Evolutionary conservation across 1,140 invertebrate species (phyloP).

Genomic region (Polyergus mexicanus): DNA sequence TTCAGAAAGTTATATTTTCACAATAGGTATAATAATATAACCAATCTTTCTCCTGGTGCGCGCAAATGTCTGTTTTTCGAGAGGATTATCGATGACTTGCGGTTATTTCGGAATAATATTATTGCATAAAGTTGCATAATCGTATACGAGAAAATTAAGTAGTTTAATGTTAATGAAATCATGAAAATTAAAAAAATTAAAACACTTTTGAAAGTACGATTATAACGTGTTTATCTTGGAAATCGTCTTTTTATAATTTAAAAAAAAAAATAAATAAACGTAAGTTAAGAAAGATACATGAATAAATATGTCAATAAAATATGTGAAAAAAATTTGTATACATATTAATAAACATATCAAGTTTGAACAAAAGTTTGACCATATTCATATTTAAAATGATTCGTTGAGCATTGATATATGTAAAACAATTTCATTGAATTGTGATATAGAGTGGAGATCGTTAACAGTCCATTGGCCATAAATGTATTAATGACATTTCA

Average conservation of each 20-base stretch:
- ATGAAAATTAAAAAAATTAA: neutral
- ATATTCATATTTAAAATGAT: neutral
- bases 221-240: neutral
- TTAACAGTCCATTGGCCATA: neutral
- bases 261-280: neutral
- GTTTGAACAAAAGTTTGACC: neutral
- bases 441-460: neutral
- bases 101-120: neutral
- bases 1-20: conserved; percentile 31
- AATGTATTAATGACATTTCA: neutral
- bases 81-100: conserved; percentile 24
- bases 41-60: neutral
- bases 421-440: neutral
- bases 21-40: conserved; percentile 6
- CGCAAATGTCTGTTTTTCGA: neutral
- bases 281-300: neutral
- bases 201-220: neutral
- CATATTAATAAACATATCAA: neutral
- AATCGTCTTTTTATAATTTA: neutral
- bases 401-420: neutral
- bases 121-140: conserved; percentile 9
- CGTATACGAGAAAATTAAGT: neutral
- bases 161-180: neutral
- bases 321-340: neutral
- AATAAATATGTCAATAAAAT: neutral